Evolutionary conservation across 2,888 invertebrate species (phyloP), one percentile per base, ranked within the genome.

Genomic region (Emesis russula): DNA sequence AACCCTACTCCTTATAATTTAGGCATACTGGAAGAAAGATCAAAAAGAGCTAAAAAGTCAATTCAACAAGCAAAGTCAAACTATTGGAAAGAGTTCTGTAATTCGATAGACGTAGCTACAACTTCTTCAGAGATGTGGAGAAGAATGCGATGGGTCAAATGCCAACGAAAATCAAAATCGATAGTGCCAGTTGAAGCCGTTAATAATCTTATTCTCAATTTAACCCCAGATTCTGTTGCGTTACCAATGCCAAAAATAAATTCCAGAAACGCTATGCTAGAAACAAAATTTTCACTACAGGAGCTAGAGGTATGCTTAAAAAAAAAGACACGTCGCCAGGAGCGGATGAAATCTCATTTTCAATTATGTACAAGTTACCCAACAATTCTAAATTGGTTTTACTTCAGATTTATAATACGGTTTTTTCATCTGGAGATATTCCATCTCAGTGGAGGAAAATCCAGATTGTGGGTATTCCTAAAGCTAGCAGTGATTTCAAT

Each of bases 371-470:
- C 13, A 15, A 48, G 15, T 48, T 48, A 48, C 44, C 44, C n/a
- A 11, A 44, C n/a, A 68, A 75, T 15, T 15, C 68, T 38, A 82
- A 82, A 31, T 15, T 25, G 33, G 1, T 53, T 0, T 38, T 81
- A 36, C 33, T 81, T 44, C 25, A 44, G 5, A 25, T 80, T 13
- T 80, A 31, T 33, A 80, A 71, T 53, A 13, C 2, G 9, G 44
- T 15, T 36, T 13, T 71, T 33, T 13, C 7, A 0, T 13, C 18
- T 15, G 31, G 79, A 6, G 3, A 18, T 41, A 41, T 80, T 44
- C 71, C 38, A 15, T 9, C 0, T 31, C 73, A 80, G n/a, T 80
- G 80, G 80, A 36, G 80, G 18, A 53, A 18, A 25, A 74, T 73
- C 6, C 31, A 15, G 11, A 31, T 81, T 18, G 13, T 81, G 13